phyloP scores from a whole-genome alignment of 2,888 invertebrate species.

The Tethea ocularis region DNA sequence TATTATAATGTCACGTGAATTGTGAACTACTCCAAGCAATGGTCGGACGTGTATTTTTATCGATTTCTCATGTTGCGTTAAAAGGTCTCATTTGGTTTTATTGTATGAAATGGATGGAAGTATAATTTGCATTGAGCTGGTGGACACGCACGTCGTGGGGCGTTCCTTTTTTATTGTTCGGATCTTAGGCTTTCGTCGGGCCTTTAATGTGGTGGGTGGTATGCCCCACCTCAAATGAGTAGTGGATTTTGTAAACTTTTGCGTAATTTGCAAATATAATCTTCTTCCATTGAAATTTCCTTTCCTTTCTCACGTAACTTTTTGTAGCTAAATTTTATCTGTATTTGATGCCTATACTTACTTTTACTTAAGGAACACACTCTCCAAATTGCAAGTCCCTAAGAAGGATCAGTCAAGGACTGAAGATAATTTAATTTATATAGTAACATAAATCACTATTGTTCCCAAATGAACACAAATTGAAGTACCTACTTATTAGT shows the following conservation, averaged over 20 bases:
- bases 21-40: constrained; percentile 17
- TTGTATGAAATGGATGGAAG: constrained; percentile 80
- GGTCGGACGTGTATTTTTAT: constrained; percentile 62
- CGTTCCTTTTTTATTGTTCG: constrained; percentile 73
- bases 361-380: too few relatives aligned
- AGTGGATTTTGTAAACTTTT: constrained; percentile 33
- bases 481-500: constrained; percentile 26
- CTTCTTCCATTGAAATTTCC: too few relatives aligned
- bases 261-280: constrained; percentile 16
- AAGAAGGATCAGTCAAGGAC: too few relatives aligned
- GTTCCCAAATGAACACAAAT: constrained; percentile 14
- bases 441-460: background rate
- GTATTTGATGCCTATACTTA: too few relatives aligned
- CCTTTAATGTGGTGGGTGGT: constrained; percentile 61
- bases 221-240: constrained; percentile 34
- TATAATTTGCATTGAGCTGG: constrained; percentile 80
- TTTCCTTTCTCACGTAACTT: background rate
- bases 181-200: constrained; percentile 63
- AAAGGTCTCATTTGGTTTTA: constrained; percentile 82
- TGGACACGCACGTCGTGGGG: constrained; percentile 75
- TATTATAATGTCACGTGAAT: constrained; percentile 1
- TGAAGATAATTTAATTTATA: background rate
- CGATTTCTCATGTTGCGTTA: constrained; percentile 79
- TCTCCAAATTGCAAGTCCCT: too few relatives aligned
- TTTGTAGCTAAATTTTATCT: too few relatives aligned